These are phyloP conservation scores for Fopius arisanus DNA, from an alignment of 1,140 invertebrate genomes.

Conservation along the genomic window DNA sequence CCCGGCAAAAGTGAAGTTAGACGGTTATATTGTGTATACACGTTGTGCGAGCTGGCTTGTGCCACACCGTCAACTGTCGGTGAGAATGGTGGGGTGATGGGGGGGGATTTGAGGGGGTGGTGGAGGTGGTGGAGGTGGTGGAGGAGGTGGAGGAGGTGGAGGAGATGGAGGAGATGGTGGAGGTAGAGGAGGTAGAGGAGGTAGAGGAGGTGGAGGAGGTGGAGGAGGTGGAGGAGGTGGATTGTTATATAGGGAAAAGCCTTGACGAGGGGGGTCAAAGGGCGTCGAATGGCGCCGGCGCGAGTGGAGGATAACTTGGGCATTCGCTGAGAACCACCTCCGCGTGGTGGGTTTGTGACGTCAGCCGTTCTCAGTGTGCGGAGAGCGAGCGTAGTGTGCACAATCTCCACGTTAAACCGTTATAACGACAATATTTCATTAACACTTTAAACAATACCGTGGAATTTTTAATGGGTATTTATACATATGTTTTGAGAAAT, in stretches of 20 bases:
- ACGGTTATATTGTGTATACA: constrained; percentile 1
- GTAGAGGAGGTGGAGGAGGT: no score
- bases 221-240: background rate
- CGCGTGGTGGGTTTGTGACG: constrained; percentile 63
- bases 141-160: background rate
- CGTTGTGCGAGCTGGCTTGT: background rate
- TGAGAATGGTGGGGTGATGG: background rate
- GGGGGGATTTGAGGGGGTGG: no score
- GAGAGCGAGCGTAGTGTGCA: constrained; percentile 63
- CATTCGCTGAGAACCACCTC: constrained; percentile 52
- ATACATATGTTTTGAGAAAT: background rate
- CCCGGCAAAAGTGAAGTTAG: background rate
- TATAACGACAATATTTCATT: background rate
- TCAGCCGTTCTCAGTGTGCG: constrained; percentile 62
- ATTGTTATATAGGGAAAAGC: constrained; percentile 9
- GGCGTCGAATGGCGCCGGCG: constrained; percentile 24
- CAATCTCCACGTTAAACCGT: constrained; percentile 51
- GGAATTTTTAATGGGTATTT: background rate
- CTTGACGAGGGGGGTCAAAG: constrained; percentile 16
- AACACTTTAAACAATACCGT: background rate
- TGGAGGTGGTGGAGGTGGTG: background rate
- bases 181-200: background rate
- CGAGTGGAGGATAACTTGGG: constrained; percentile 50
- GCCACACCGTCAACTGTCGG: constrained; percentile 3
- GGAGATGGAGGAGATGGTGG: no score